These are phyloP conservation scores for Amia ocellicauda DNA, from an alignment of 2,113 vertebrate species.

Conservation along the genomic window DNA sequence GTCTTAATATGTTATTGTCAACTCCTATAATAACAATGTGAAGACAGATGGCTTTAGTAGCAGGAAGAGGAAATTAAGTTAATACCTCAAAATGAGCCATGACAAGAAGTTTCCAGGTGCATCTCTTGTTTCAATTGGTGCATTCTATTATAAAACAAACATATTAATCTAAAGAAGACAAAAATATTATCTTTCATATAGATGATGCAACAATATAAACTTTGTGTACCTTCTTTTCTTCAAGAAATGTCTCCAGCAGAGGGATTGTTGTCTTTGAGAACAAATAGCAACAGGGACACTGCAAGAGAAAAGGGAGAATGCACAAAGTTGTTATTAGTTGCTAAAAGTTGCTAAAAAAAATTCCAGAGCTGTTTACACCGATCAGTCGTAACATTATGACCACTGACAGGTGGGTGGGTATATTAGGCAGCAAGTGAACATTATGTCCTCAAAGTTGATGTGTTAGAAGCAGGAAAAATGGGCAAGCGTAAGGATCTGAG, in stretches of 20 bases:
- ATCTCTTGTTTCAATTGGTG: constrained; percentile 59
- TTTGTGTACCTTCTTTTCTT: constrained; percentile 67
- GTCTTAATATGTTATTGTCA: too few relatives aligned
- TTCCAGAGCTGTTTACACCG: too few relatives aligned
- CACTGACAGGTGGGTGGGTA: too few relatives aligned
- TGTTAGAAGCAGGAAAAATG: too few relatives aligned
- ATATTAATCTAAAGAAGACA: neutral
- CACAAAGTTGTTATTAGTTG: neutral
- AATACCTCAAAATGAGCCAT: constrained; percentile 68
- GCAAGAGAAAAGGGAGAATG: constrained; percentile 25
- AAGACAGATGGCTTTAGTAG: neutral
- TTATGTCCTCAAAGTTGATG: too few relatives aligned
- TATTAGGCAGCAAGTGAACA: too few relatives aligned
- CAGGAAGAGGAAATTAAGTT: neutral
- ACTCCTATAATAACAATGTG: too few relatives aligned
- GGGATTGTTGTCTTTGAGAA: constrained; percentile 59
- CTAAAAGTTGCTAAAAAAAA: too few relatives aligned
- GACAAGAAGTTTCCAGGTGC: constrained; percentile 72
- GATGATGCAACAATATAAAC: neutral
- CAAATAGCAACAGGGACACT: constrained; percentile 76
- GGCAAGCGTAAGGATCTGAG: too few relatives aligned
- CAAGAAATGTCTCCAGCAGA: constrained; percentile 62
- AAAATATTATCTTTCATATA: neutral
- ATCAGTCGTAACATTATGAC: too few relatives aligned
- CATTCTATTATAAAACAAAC: constrained; percentile 38